Base-by-base conservation (phyloP, 2,113 vertebrate species). In the Dermatemys mawii region DNA sequence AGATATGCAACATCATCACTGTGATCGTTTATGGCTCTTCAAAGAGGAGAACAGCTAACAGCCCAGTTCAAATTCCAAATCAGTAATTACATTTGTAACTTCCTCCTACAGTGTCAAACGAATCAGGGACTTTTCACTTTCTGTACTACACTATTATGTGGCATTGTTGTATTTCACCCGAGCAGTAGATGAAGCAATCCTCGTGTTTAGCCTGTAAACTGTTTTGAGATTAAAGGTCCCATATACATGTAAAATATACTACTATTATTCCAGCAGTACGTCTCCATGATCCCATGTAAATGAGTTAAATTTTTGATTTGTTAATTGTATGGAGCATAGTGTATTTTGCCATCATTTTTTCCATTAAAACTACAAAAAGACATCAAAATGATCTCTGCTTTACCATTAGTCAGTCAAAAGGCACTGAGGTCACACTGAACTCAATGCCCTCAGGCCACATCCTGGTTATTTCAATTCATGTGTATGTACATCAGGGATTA, bases 341-440 rank as follows among this genome's bases (percentile, higher is more conserved):
- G 55, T 44, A 22, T 90, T 92, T 95, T 83, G 38, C 49, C 90
- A 32, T 87, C 63, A 1, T 16, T 44, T 27, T 48, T 50, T 90
- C 84, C 75, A 57, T 27, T 29, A 57, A 8, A 94, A 53, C 27
- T n/a, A 8, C 1, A 48, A 67, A 70, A 57, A 91, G 88, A 88
- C 4, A 48, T 1, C n/a, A 90, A 35, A 60, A 14, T 75, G 44
- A n/a, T 78, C 44, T 91, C 67, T 93, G 11, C 76, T 53, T 75
- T 48, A 78, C 21, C 67, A 91, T 93, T 79, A 96, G 93, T 96
- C 95, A 96, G 84, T 46, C 44, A 11, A 90, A 87, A 83, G 83
- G 83, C 88, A 70, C 87, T 88, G 3, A 63, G 63, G 88, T 83
- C 50, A 51, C 22, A 89, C 90, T 97, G 97, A 97, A 97, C 97